Evolutionary conservation across 1,140 invertebrate genomes (phyloP).

Genomic region (Wiebesia pumilae): DNA sequence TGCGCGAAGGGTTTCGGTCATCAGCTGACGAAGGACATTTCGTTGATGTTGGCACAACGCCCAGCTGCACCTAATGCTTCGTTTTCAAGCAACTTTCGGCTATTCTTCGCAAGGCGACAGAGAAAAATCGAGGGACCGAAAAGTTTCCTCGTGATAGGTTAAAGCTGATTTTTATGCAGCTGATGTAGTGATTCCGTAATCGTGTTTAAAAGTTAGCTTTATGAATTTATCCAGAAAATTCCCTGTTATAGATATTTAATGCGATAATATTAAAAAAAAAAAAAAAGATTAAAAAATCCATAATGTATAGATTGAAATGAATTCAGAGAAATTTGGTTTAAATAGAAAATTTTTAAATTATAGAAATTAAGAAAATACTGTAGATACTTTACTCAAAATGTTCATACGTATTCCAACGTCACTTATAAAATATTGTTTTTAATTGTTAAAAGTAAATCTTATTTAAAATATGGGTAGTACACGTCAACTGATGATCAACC

Average conservation of each 20-base stretch:
- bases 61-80: conserved; percentile 46
- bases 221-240: neutral
- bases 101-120: neutral
- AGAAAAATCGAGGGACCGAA: neutral
- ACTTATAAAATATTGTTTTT: too few species aligned
- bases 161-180: conserved; percentile 49
- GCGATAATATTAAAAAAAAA: too few species aligned
- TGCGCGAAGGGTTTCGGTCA: conserved; percentile 32
- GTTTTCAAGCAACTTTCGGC: conserved; percentile 28
- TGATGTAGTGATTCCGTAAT: conserved; percentile 31
- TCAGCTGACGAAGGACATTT: conserved; percentile 51
- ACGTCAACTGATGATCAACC: too few species aligned
- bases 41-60: conserved; percentile 49
- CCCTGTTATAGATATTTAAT: neutral
- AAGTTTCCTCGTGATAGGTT: conserved; percentile 41
- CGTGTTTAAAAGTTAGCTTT: conserved; percentile 24
- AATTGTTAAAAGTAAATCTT: too few species aligned
- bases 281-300: too few species aligned
- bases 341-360: too few species aligned
- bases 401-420: too few species aligned
- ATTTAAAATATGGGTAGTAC: too few species aligned
- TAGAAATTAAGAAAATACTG: too few species aligned
- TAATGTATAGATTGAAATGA: too few species aligned
- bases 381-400: too few species aligned
- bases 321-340: too few species aligned